These are phyloP conservation scores for Smittia aterrima DNA, from an alignment of 2,888 invertebrate species.

Conservation along the genomic window DNA sequence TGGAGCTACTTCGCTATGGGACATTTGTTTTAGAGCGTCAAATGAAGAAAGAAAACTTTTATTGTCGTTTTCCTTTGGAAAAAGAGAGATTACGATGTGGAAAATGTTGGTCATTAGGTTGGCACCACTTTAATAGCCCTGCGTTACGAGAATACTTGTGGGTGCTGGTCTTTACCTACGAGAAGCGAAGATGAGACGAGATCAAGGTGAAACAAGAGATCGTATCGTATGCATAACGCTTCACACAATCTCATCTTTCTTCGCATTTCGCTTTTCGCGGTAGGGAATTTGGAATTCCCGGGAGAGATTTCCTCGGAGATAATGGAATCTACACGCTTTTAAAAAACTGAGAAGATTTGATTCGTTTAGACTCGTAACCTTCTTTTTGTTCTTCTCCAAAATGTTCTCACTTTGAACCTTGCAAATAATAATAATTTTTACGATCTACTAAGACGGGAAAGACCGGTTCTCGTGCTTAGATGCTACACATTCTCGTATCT, in stretches of 20 bases:
- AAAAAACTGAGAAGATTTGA: no score
- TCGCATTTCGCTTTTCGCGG: no score
- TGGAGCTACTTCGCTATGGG: no score
- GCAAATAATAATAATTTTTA: not conserved
- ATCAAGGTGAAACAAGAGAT: slow-evolving; percentile 8
- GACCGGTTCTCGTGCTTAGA: not conserved
- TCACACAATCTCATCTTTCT: not conserved
- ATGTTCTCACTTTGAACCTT: not conserved
- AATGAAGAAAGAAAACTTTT: no score
- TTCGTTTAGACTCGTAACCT: not conserved
- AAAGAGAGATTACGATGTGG: no score
- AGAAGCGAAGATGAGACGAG: not conserved
- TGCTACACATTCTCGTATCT: not conserved
- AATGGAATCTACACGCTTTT: no score
- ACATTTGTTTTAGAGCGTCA: no score
- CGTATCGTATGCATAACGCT: not conserved
- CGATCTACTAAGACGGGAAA: not conserved
- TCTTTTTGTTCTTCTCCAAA: not conserved
- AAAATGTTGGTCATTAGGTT: no score
- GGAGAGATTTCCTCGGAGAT: no score
- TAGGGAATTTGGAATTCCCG: no score
- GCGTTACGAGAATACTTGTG: not conserved
- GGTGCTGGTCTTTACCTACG: not conserved
- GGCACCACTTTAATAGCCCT: not conserved
- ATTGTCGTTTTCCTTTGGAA: no score